These are phyloP conservation scores for Falcunculus frontatus DNA, from an alignment of 2,113 vertebrate species.

Conservation along the genomic window DNA sequence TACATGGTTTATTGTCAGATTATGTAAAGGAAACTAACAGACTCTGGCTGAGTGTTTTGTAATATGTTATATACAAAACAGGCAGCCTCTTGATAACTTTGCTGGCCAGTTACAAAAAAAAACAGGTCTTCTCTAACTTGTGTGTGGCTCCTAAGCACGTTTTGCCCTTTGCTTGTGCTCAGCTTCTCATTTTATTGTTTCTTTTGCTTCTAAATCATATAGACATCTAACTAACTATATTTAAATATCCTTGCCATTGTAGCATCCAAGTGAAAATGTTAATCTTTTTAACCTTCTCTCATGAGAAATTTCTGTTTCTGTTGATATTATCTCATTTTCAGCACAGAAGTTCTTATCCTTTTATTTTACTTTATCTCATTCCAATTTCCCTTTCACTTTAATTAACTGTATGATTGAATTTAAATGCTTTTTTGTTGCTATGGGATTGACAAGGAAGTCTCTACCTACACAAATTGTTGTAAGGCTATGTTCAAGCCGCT, in stretches of 20 bases:
- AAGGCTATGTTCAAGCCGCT: neutral
- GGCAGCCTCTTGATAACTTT: neutral
- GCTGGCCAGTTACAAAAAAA: neutral
- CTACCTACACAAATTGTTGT: neutral
- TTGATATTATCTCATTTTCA: neutral
- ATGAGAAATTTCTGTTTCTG: neutral
- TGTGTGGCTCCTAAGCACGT: neutral
- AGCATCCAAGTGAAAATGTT: neutral
- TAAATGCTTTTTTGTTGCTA: neutral
- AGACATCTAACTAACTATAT: neutral
- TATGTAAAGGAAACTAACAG: neutral
- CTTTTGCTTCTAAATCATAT: neutral
- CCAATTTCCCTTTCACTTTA: neutral
- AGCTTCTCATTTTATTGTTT: neutral
- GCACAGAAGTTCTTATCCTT: neutral
- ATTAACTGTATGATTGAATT: neutral
- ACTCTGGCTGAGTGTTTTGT: neutral
- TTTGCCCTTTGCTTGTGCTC: neutral
- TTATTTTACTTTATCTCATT: neutral
- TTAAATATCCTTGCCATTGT: neutral
- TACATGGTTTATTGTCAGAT: neutral
- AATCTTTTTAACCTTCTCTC: neutral
- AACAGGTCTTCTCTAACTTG: accelerated
- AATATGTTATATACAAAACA: neutral
- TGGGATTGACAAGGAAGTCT: neutral